Percentiles rank a stretch among this genome's conserved stretches.
phyloP scores from a whole-genome alignment of 1,140 invertebrate genomes.

The Brachionus koreanus region DNA sequence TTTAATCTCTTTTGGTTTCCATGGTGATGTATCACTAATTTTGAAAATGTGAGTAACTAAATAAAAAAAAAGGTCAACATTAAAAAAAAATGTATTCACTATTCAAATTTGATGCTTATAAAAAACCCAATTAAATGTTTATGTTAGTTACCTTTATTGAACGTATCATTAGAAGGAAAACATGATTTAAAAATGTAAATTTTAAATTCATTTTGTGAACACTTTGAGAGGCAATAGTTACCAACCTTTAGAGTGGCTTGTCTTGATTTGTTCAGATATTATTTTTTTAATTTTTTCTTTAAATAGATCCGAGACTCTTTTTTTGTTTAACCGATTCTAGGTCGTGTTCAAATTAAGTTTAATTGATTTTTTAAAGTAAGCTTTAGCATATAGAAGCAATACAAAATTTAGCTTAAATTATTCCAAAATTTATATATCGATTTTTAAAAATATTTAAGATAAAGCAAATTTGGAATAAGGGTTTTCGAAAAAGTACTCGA shows the following conservation, averaged over 20 bases:
- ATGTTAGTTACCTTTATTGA: background rate
- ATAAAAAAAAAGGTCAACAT: slow-evolving; percentile 16
- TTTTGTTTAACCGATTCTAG: slow-evolving; percentile 19
- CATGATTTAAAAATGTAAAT: background rate
- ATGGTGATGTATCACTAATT: background rate
- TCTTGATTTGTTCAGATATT: background rate
- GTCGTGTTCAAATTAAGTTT: slow-evolving; percentile 17
- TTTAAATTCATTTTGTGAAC: background rate
- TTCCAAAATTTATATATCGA: slow-evolving; percentile 5
- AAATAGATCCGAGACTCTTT: background rate
- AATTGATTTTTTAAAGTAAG: background rate
- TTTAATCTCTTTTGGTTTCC: background rate
- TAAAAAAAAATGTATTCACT: background rate
- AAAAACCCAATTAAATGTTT: background rate
- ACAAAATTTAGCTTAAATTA: background rate
- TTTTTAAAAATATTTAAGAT: slow-evolving; percentile 14
- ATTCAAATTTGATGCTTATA: background rate
- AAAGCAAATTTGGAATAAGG: background rate
- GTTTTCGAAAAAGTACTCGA: background rate
- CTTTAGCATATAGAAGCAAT: background rate
- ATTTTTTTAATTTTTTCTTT: background rate
- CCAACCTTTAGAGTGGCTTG: background rate
- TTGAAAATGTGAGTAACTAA: background rate
- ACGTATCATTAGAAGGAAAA: background rate
- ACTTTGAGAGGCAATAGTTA: background rate